Percentiles rank a stretch among this genome's conserved stretches.
Evolutionary conservation across 2,888 invertebrate species (phyloP).

Genomic region (Mamestra brassicae): DNA sequence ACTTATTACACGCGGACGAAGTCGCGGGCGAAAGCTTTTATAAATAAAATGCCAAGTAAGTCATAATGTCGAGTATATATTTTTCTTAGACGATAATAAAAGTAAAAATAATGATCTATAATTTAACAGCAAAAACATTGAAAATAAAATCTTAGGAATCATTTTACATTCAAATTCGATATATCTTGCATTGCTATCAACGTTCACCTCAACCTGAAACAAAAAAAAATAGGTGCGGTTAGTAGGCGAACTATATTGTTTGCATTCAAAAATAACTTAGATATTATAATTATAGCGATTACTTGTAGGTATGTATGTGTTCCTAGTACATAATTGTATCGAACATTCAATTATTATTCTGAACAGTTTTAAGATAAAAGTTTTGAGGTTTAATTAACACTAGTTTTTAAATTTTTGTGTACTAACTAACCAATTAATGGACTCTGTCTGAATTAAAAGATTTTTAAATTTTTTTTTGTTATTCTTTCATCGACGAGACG

Average conservation of each 20-base stretch:
- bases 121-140: slow-evolving; percentile 19
- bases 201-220: slow-evolving; percentile 53
- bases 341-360: no score
- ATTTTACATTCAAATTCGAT: background rate
- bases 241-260: background rate
- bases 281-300: background rate
- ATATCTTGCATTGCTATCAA: slow-evolving; percentile 3
- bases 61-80: slow-evolving; percentile 80
- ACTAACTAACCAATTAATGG: no score
- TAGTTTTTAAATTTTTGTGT: no score
- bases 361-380: no score
- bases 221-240: slow-evolving; percentile 17
- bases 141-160: slow-evolving; percentile 12
- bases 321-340: background rate
- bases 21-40: no score
- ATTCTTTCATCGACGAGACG: no score
- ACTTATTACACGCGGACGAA: no score
- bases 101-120: slow-evolving; percentile 13
- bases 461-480: no score
- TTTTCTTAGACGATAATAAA: slow-evolving; percentile 61
- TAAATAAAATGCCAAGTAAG: slow-evolving; percentile 49
- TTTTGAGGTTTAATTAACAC: no score
- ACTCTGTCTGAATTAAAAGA: no score
- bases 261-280: background rate
- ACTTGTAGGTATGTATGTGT: background rate